Percentiles rank a stretch among this genome's conserved stretches.
Evolutionary conservation across 2,888 invertebrate genomes (phyloP).

Genomic region (Chaetoderma sp.): DNA sequence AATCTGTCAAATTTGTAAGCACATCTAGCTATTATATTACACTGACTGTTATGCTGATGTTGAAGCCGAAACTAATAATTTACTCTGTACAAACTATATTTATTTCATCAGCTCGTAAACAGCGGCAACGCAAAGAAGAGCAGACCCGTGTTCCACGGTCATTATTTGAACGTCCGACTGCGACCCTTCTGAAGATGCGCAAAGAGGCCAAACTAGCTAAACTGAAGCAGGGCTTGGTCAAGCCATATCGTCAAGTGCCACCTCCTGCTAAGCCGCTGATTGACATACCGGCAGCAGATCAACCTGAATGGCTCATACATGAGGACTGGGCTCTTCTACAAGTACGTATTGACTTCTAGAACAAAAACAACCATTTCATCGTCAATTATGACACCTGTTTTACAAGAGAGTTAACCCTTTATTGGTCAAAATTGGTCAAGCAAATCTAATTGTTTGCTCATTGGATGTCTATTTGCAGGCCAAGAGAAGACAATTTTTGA

Average conservation of each 20-base stretch:
- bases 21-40: too few relatives aligned
- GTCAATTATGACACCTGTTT: too few relatives aligned
- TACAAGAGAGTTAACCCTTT: too few relatives aligned
- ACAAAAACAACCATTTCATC: too few relatives aligned
- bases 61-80: too few relatives aligned
- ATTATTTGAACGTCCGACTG: constrained; percentile 83
- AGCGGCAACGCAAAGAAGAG: constrained; percentile 77
- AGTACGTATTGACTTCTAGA: constrained; percentile 43
- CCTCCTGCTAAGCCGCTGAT: constrained; percentile 40
- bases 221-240: constrained; percentile 69
- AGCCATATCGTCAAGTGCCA: constrained; percentile 50
- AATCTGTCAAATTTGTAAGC: too few relatives aligned
- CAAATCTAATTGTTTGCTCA: too few relatives aligned
- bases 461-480: too few relatives aligned
- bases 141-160: constrained; percentile 83
- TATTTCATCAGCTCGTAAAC: constrained; percentile 68
- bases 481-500: too few relatives aligned
- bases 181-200: constrained; percentile 81
- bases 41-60: too few relatives aligned
- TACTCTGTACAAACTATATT: too few relatives aligned
- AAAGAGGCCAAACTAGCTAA: constrained; percentile 84
- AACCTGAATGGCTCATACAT: constrained; percentile 89
- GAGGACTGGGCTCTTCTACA: constrained; percentile 88
- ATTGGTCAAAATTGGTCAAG: too few relatives aligned
- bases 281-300: constrained; percentile 68